These are phyloP conservation scores for Stenichneumon culpator DNA, from an alignment of 2,888 invertebrate species.

Conservation along the genomic window DNA sequence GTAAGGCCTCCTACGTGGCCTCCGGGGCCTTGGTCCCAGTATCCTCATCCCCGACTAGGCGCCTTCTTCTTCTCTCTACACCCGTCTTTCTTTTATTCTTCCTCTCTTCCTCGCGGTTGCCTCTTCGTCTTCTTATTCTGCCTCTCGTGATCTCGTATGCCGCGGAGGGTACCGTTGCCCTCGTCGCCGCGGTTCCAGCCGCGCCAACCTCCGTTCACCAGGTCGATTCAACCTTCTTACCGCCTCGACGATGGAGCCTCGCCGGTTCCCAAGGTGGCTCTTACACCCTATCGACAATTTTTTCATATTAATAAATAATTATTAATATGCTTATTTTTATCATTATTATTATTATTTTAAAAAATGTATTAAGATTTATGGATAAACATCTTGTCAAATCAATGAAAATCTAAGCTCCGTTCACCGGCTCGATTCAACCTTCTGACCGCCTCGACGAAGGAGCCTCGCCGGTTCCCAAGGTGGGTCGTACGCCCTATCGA, in stretches of 20 bases:
- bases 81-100: not conserved
- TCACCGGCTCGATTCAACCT: no score
- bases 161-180: slow-evolving; percentile 73
- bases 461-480: not conserved
- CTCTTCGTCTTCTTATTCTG: slow-evolving; percentile 41
- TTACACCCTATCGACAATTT: not conserved
- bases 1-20: slow-evolving; percentile 59
- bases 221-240: slow-evolving; percentile 72
- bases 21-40: slow-evolving; percentile 65
- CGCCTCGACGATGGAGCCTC: slow-evolving; percentile 28
- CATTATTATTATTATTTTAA: no score
- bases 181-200: slow-evolving; percentile 75
- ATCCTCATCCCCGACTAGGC: slow-evolving; percentile 61
- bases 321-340: no score
- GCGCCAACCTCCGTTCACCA: slow-evolving; percentile 77
- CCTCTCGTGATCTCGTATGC: slow-evolving; percentile 50
- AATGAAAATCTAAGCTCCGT: no score
- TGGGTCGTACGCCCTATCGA: not conserved
- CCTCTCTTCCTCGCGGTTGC: slow-evolving; percentile 1
- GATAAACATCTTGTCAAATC: no score
- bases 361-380: no score
- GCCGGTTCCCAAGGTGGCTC: no score
- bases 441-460: no score
- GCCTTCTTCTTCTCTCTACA: slow-evolving; percentile 45
- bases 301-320: no score